Conservation (phyloP, 1,140 invertebrate species). For the Drosophila asahinai region DNA sequence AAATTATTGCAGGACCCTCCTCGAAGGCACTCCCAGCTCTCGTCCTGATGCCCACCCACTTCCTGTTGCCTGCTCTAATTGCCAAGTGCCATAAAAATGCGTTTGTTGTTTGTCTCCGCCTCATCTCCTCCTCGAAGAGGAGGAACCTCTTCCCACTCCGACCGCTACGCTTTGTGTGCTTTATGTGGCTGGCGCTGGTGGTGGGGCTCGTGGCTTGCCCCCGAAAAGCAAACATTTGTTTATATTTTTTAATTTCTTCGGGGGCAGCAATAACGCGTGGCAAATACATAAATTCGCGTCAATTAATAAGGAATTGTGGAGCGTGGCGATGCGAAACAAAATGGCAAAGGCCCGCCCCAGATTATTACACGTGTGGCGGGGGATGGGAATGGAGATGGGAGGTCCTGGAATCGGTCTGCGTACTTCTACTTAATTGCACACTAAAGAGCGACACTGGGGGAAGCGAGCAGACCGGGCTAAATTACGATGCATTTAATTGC, state of each 20-base stretch:
- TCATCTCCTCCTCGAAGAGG: constrained; percentile 1
- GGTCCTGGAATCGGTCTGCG: constrained; percentile 52
- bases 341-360: constrained; percentile 50
- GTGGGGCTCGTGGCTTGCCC: not conserved
- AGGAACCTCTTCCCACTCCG: not conserved
- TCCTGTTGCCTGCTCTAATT: constrained; percentile 56
- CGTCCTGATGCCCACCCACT: constrained; percentile 11
- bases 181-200: constrained; percentile 51
- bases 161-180: constrained; percentile 46
- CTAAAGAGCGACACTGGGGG: constrained; percentile 63
- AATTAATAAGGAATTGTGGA: constrained; percentile 82
- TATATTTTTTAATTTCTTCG: constrained; percentile 81
- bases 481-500: constrained; percentile 84
- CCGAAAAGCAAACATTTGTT: constrained; percentile 60
- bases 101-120: constrained; percentile 56
- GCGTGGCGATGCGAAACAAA: constrained; percentile 70
- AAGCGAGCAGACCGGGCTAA: constrained; percentile 51
- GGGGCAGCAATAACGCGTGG: constrained; percentile 77
- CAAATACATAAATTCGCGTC: constrained; percentile 82
- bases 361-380: constrained; percentile 60
- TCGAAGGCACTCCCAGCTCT: constrained; percentile 9
- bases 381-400: constrained; percentile 6
- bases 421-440: constrained; percentile 79
- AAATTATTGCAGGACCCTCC: constrained; percentile 64
- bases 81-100: constrained; percentile 79